Conservation (phyloP, 2,113 vertebrate genomes). For the Dunckerocampus dactyliophorus region DNA sequence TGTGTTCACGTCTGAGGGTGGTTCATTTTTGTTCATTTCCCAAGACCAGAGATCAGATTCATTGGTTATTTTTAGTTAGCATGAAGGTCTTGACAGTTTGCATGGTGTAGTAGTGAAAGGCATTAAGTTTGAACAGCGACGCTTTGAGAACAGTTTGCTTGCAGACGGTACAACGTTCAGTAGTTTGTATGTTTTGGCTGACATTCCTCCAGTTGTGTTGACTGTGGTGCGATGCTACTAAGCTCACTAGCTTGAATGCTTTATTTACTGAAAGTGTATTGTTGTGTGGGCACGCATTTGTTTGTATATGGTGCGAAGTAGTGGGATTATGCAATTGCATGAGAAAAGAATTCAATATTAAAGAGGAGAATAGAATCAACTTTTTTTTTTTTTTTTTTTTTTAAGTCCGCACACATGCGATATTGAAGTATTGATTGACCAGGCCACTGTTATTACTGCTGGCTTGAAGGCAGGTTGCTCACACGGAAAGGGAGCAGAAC, state of each 20-base stretch:
- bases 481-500: conserved; percentile 15
- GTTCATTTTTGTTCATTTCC: background rate
- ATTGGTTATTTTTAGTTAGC: background rate
- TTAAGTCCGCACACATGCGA: conserved; percentile 14
- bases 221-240: background rate
- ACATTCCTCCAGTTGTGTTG: background rate
- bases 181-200: background rate
- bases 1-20: background rate
- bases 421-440: conserved; percentile 54
- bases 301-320: conserved; percentile 15
- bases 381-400: background rate
- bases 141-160: background rate
- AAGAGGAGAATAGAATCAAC: conserved; percentile 20
- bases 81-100: background rate
- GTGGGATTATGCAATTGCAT: conserved; percentile 14
- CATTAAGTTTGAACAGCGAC: background rate
- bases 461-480: conserved; percentile 23
- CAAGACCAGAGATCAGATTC: background rate
- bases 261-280: background rate
- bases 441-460: conserved; percentile 10
- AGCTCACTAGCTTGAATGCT: background rate
- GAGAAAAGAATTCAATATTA: conserved; percentile 23
- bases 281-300: conserved; percentile 4
- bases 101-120: background rate
- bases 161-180: background rate